Evolutionary conservation across 2,888 invertebrate genomes (phyloP).

Genomic region (Galeopsomyia nigrocyanea): DNA sequence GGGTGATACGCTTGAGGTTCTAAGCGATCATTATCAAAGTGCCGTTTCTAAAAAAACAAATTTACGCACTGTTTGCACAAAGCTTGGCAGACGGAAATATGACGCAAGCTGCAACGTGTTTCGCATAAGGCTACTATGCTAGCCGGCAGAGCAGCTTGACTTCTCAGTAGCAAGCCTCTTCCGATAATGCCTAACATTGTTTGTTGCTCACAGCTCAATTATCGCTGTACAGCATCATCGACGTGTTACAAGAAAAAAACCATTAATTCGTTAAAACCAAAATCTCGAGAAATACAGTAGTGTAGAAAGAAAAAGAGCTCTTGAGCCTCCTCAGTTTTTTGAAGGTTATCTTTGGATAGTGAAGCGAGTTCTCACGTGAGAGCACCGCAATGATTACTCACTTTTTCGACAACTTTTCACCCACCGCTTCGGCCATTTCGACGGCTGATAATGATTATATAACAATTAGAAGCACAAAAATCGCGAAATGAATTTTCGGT

Average conservation of each 20-base stretch:
- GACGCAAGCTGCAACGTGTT: constrained; percentile 53
- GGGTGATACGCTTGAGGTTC: background rate
- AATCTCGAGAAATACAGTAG: constrained; percentile 32
- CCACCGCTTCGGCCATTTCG: constrained; percentile 58
- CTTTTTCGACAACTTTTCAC: constrained; percentile 79
- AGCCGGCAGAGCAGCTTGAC: constrained; percentile 25
- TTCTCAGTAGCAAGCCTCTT: constrained; percentile 18
- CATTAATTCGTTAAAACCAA: background rate
- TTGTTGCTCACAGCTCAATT: constrained; percentile 19
- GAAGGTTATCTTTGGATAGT: constrained; percentile 22
- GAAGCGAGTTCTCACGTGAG: constrained; percentile 11
- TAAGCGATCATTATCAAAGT: background rate
- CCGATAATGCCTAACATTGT: constrained; percentile 43
- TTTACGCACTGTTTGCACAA: constrained; percentile 59
- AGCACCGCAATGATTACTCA: constrained; percentile 67
- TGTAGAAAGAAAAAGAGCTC: too few relatives aligned
- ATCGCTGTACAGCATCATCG: background rate
- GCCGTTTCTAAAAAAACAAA: background rate
- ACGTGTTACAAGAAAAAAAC: background rate
- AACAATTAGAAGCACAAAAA: too few relatives aligned
- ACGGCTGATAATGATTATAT: too few relatives aligned
- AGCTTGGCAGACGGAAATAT: constrained; percentile 53
- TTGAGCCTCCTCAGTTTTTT: background rate
- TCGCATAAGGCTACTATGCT: constrained; percentile 34
- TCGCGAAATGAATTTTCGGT: too few relatives aligned